These are phyloP conservation scores for Lacerta viridis DNA, from an alignment of 2,797 vertebrate species.

Conservation along the genomic window DNA sequence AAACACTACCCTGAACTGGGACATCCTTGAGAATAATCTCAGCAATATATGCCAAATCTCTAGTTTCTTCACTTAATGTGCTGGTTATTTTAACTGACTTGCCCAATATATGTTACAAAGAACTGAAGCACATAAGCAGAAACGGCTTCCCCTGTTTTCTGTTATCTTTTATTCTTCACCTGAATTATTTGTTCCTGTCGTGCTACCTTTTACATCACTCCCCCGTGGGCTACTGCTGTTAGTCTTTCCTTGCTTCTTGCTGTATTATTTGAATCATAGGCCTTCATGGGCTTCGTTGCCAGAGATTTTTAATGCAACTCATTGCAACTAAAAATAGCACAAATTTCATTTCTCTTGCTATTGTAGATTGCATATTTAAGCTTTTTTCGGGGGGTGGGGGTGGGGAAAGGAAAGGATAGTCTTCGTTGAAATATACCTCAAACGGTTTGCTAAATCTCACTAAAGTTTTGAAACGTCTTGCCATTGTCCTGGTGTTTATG, in stretches of 20 bases:
- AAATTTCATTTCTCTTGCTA: slow-evolving; percentile 23
- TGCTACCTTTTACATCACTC: slow-evolving; percentile 57
- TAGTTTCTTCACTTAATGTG: neutral
- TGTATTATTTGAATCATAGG: slow-evolving; percentile 53
- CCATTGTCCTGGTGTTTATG: slow-evolving; percentile 16
- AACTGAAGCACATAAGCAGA: slow-evolving; percentile 40
- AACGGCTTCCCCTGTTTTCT: slow-evolving; percentile 46
- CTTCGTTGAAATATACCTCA: slow-evolving; percentile 21
- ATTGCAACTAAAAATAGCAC: slow-evolving; percentile 26
- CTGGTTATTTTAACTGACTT: slow-evolving; percentile 31
- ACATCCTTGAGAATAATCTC: neutral
- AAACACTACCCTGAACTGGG: neutral
- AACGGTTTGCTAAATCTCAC: slow-evolving; percentile 6
- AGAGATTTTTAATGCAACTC: slow-evolving; percentile 43
- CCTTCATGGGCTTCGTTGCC: slow-evolving; percentile 47
- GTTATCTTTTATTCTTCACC: slow-evolving; percentile 45
- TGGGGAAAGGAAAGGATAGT: neutral
- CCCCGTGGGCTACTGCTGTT: slow-evolving; percentile 44
- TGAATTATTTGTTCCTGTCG: slow-evolving; percentile 61
- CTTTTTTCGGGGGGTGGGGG: neutral
- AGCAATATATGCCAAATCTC: neutral
- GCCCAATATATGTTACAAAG: slow-evolving; percentile 3
- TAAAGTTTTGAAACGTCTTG: neutral
- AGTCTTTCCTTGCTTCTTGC: slow-evolving; percentile 52
- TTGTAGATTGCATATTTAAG: slow-evolving; percentile 32